Evolutionary conservation across 2,888 invertebrate species (phyloP), one percentile per base, ranked within the genome.

Genomic region (Lepetodrilus schrolli): DNA sequence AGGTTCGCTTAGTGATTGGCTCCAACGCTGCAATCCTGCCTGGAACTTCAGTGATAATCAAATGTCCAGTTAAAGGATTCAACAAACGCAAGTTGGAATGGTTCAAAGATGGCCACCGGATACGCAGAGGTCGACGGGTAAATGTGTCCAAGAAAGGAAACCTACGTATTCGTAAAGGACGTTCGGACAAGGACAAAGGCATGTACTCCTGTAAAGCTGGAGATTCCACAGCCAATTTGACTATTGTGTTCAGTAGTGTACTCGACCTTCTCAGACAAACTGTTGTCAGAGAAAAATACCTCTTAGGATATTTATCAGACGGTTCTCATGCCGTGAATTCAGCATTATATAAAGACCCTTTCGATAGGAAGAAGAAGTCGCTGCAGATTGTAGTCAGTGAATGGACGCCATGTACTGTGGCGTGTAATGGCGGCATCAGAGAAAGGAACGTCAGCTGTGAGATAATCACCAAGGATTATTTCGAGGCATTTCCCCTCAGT

Each of bases 131-230:
- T 10, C 80, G 82, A 69, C 68, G 84, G 26, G 76, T 85, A 10
- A 77, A 78, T 17, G 26, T 73, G 7, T 76, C 58, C 72, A 77
- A 76, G 7, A 83, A 83, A 20, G 83, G 84, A 21, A 81, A 84
- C 50, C 74, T 87, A 20, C 80, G 82, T 66, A 85, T 87, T 50
- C 80, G 81, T 49, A 75, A 80, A 69, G 80, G 81, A 5, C 76
- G 83, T 4, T 84, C 83, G 7, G 83, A 81, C 2, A 73, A 76
- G 34, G 87, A 88, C 73, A 77, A 80, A 13, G 88, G 85, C 7
- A 79, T 79, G 4, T 89, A 88, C 78, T 84, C 85, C 21, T 89
- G 88, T 74, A 77, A 84, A 34, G 84, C 84, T 23, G 85, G 84
- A 10, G 73, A 79, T 4, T 74, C 82, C 36, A 80, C 81, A 48